Evolutionary conservation across 2,888 invertebrate species (phyloP).

Genomic region (Tenthredo distinguenda): DNA sequence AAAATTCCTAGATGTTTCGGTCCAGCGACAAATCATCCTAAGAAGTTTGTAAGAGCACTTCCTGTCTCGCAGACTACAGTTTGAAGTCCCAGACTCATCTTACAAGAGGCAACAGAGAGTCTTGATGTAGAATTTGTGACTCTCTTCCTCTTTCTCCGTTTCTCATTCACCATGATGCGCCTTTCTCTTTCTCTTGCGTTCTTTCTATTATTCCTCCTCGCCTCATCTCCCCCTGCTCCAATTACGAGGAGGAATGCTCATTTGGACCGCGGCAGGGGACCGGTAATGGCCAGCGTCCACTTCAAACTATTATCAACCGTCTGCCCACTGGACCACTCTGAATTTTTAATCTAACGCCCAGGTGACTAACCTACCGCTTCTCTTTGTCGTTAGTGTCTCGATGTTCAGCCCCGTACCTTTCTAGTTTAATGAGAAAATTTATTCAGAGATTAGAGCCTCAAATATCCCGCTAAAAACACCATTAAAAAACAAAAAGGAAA

Average conservation of each 20-base stretch:
- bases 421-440: conserved; percentile 12
- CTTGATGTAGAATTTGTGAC: conserved; percentile 51
- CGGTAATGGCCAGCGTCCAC: conserved; percentile 72
- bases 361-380: conserved; percentile 46
- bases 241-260: conserved; percentile 75
- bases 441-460: not conserved
- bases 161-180: conserved; percentile 56
- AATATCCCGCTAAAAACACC: not conserved
- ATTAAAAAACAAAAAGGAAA: not conserved
- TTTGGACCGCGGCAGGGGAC: conserved; percentile 70
- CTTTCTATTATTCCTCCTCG: conserved; percentile 53
- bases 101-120: conserved; percentile 47
- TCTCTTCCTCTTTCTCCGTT: conserved; percentile 37
- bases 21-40: conserved; percentile 11
- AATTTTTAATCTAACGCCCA: conserved; percentile 54
- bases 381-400: conserved; percentile 9
- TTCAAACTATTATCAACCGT: conserved; percentile 72
- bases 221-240: conserved; percentile 70
- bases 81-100: conserved; percentile 49
- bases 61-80: conserved; percentile 57
- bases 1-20: conserved; percentile 21
- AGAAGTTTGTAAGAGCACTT: conserved; percentile 58
- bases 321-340: conserved; percentile 50
- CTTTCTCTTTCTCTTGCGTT: conserved; percentile 52
- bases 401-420: not conserved